These are phyloP conservation scores for Aphyosemion australe DNA, from an alignment of 2,113 vertebrate species.

Conservation along the genomic window DNA sequence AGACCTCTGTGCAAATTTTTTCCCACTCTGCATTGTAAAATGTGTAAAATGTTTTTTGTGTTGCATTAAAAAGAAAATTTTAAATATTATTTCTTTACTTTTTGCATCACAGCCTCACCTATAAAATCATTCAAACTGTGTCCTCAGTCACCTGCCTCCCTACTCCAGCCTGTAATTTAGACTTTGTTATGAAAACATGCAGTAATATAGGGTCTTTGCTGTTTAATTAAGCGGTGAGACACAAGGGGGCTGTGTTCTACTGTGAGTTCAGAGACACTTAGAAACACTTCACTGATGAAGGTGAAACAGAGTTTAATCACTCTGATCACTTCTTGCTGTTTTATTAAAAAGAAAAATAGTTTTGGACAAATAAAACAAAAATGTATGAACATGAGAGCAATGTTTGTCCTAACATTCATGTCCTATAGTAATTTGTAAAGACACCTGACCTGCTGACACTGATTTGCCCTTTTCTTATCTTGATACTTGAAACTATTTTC, in stretches of 20 bases:
- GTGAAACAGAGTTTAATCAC: conserved; percentile 6
- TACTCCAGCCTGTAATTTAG: conserved; percentile 45
- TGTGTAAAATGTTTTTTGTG: too few relatives aligned
- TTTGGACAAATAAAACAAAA: too few relatives aligned
- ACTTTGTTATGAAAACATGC: conserved; percentile 64
- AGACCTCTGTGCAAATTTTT: too few relatives aligned
- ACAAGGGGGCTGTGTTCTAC: conserved; percentile 9
- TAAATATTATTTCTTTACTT: too few relatives aligned
- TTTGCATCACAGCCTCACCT: neutral
- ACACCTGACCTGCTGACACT: too few relatives aligned
- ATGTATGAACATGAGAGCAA: too few relatives aligned
- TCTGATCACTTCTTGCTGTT: neutral
- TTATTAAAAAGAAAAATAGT: neutral
- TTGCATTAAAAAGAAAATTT: too few relatives aligned
- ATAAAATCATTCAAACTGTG: conserved; percentile 39
- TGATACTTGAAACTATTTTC: too few relatives aligned
- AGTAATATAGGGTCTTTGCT: conserved; percentile 52
- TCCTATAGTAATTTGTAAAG: too few relatives aligned
- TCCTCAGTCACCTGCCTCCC: conserved; percentile 38
- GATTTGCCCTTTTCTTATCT: too few relatives aligned
- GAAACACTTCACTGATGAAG: conserved; percentile 5
- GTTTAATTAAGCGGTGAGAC: conserved; percentile 50
- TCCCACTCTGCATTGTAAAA: too few relatives aligned
- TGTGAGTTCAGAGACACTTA: conserved; percentile 9
- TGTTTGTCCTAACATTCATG: too few relatives aligned